Conservation (phyloP, 2,888 invertebrate species). For the Rosalia funebris region DNA sequence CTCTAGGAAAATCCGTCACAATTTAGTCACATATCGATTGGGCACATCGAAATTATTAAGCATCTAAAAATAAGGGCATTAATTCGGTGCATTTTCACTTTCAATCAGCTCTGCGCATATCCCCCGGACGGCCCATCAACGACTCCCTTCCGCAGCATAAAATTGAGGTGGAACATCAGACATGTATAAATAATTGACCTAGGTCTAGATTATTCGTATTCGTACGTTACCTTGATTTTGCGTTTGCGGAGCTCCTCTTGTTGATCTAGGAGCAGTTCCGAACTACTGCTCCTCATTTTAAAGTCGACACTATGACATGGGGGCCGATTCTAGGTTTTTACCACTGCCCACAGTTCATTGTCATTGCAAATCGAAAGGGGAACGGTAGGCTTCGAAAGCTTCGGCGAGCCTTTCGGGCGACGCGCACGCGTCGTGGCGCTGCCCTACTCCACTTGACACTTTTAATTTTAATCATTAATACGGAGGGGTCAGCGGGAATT, state of each 20-base stretch:
- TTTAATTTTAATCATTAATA: constrained; percentile 46
- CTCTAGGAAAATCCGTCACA: too few species aligned
- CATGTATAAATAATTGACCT: constrained; percentile 13
- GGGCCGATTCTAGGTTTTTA: constrained; percentile 33
- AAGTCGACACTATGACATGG: constrained; percentile 59
- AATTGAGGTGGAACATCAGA: constrained; percentile 7
- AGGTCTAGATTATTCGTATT: constrained; percentile 4
- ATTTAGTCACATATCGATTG: constrained; percentile 11
- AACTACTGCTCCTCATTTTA: constrained; percentile 78
- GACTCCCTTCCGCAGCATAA: constrained; percentile 9
- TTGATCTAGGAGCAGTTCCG: constrained; percentile 80
- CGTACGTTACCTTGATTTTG: constrained; percentile 65
- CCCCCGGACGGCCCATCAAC: constrained; percentile 1
- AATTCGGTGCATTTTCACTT: constrained; percentile 19
- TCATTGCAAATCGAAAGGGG: constrained; percentile 39
- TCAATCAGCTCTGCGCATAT: constrained; percentile 17
- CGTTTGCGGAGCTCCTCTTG: constrained; percentile 75
- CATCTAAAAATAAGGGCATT: constrained; percentile 6
- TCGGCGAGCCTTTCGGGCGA: constrained; percentile 3
- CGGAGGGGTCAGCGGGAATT: constrained; percentile 17
- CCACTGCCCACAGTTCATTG: constrained; percentile 37
- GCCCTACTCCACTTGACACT: constrained; percentile 43
- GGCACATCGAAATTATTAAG: background rate
- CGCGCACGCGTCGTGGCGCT: constrained; percentile 21
- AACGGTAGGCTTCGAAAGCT: constrained; percentile 22